Base-by-base conservation (phyloP, 92 coral and sea anemone species). In the Epizoanthus illoricatus region DNA sequence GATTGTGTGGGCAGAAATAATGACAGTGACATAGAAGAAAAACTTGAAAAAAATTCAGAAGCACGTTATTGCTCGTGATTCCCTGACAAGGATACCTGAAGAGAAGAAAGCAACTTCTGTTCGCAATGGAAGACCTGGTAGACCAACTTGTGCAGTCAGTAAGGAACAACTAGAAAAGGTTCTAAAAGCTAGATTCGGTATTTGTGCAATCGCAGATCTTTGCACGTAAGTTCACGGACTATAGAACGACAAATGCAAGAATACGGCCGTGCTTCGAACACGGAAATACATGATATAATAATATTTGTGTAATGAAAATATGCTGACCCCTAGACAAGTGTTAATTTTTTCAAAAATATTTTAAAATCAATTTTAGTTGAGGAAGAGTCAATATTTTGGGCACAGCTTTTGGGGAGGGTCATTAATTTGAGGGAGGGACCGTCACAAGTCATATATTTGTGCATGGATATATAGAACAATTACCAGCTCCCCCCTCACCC, bases 51-150 rank as follows among this genome's bases (percentile, higher is more conserved):
- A 86, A 81, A 59, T 86, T 20, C 74, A 63, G 66, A 76, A 72
- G 82, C 82, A 80, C n/a, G 54, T 80, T 9, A 68, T 33, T 62
- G 58, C 69, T 57, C 58, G 71, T 49, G 86, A 81, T 86, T 59
- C 89, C 24, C 69, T 71, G 74, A 81, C 89, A 86, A 72, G 81
- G 60, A 63, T 86, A 73, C 89, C 89, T 58, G 89, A 86, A 47
- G 81, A 65, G 56, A 57, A 56, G 19, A 79, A 80, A 86, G 70
- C 52, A 85, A 78, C 23, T 49, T 33, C 71, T 58, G 63, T 79
- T 47, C 68, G 60, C 65, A 87, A 78, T 54, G 83, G 84, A 28
- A 87, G 57, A 18, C 90, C 90, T 56, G 84, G 90, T 16, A 75
- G 90, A 45, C 90, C 90, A 82, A 62, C 78, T 33, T 45, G n/a